Percentiles rank a stretch among this genome's conserved stretches.
Evolutionary conservation across 2,888 invertebrate species (phyloP).

Genomic region (Hypolimnas misippus): DNA sequence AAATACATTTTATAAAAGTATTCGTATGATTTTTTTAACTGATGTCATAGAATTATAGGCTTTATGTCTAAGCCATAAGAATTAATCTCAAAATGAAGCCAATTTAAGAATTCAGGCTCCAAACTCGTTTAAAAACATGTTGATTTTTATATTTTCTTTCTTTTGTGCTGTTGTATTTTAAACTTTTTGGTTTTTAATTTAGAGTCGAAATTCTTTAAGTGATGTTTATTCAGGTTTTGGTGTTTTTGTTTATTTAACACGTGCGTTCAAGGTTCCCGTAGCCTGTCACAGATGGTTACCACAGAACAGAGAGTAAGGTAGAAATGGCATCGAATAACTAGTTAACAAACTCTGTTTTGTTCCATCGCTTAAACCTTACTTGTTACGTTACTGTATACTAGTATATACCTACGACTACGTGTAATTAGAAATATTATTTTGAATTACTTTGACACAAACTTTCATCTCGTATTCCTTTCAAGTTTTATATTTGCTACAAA

Average conservation of each 20-base stretch:
- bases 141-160: neutral
- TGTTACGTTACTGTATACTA: too few species aligned
- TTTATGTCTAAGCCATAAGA: neutral
- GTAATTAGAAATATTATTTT: too few species aligned
- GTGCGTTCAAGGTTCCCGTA: neutral
- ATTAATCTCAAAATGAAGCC: neutral
- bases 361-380: too few species aligned
- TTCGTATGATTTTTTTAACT: neutral
- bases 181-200: neutral
- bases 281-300: neutral
- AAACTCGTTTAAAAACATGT: neutral
- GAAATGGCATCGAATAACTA: neutral
- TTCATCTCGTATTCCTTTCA: too few species aligned
- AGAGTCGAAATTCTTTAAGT: neutral
- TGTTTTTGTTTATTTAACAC: constrained; percentile 6
- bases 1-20: neutral
- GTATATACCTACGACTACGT: too few species aligned
- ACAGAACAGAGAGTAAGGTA: neutral
- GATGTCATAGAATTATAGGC: neutral
- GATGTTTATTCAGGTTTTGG: neutral
- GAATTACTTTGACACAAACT: too few species aligned
- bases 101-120: neutral
- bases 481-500: too few species aligned
- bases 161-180: neutral
- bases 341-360: too few species aligned